Evolutionary conservation across 2,113 vertebrate genomes (phyloP).

Genomic region (Daubentonia madagascariensis): DNA sequence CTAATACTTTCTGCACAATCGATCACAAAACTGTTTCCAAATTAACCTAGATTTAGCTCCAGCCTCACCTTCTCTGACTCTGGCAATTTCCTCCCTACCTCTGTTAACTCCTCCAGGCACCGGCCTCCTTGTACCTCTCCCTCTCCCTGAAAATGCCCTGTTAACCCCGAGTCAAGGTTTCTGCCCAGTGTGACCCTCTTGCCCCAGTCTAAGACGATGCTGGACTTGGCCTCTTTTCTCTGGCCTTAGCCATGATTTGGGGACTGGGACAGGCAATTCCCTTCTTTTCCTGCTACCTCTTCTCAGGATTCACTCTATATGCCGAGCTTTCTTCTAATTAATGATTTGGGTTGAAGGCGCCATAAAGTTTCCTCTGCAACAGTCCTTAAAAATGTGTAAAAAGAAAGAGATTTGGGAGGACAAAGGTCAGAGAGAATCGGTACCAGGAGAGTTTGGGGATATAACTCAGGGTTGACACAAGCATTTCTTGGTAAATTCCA

Average conservation of each 20-base stretch:
- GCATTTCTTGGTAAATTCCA: background rate
- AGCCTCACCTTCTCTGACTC: background rate
- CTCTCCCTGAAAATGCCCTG: background rate
- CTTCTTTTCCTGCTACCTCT: background rate
- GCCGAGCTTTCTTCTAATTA: background rate
- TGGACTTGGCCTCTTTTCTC: background rate
- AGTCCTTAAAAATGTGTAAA: background rate
- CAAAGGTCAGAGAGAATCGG: background rate
- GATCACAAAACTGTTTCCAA: conserved; percentile 19
- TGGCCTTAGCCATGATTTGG: background rate
- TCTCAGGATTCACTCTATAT: background rate
- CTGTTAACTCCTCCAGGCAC: background rate
- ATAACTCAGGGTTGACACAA: background rate
- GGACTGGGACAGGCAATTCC: background rate
- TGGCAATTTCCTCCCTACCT: background rate
- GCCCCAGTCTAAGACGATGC: background rate
- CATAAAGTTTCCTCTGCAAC: background rate
- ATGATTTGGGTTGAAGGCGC: background rate
- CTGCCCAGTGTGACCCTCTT: rapidly evolving
- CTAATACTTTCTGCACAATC: background rate
- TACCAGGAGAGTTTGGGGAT: background rate
- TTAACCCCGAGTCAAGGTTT: background rate
- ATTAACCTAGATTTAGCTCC: background rate
- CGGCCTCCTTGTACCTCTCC: rapidly evolving
- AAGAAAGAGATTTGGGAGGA: background rate